Conservation (phyloP, 2,797 vertebrate species). For the Lemur catta region DNA sequence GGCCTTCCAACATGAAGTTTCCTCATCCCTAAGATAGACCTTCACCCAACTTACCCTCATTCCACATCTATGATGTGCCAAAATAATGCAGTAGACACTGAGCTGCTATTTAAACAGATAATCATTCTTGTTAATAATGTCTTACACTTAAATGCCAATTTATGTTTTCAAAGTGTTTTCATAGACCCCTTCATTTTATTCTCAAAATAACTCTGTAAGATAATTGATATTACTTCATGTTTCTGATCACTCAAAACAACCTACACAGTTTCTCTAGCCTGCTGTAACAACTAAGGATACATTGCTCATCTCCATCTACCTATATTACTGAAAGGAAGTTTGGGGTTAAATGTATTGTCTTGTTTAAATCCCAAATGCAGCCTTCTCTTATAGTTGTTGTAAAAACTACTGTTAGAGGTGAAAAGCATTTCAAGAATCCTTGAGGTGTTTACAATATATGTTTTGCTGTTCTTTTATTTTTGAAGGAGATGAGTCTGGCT, state of each 20-base stretch:
- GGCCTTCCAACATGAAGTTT: too few species aligned
- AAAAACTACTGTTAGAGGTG: not conserved
- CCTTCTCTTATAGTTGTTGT: not conserved
- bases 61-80: not conserved
- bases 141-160: not conserved
- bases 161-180: not conserved
- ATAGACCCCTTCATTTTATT: not conserved
- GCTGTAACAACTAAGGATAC: not conserved
- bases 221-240: not conserved
- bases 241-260: not conserved
- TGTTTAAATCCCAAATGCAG: not conserved
- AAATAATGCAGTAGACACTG: not conserved
- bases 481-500: not conserved
- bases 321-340: not conserved
- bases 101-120: conserved; percentile 25
- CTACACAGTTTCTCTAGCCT: not conserved
- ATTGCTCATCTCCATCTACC: not conserved
- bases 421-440: conserved; percentile 5
- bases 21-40: not conserved
- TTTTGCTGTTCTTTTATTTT: conserved; percentile 19
- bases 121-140: not conserved
- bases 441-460: not conserved
- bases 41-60: not conserved
- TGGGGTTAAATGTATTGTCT: not conserved
- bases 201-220: not conserved